Evolutionary conservation across 2,888 invertebrate species (phyloP), one percentile per base, ranked within the genome.

Genomic region (Acheta domesticus): DNA sequence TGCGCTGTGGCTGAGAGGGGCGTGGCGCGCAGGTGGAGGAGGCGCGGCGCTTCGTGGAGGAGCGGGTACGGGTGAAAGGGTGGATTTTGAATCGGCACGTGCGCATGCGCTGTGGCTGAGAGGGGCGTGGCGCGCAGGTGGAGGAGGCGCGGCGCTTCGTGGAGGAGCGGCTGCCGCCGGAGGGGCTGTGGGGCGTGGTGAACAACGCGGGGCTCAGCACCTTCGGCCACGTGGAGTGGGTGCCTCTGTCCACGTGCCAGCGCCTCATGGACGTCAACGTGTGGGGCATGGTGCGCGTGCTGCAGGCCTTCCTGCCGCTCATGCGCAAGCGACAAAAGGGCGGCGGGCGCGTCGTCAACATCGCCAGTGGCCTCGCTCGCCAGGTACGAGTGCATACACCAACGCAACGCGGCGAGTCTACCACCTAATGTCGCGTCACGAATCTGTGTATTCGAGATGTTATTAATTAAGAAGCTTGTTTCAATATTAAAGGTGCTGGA

Each of bases 191-290:
- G 88, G 87, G 86, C 12, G 79, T 89, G 3, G 86, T 89, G 12
- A 87, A 89, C 83, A 89, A 89, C 83, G 89, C 89, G 16, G 89
- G 88, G 0, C 84, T 89, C 20, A 86, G 87, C 80, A 85, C 85
- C 78, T 86, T 86, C 80, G 89, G 88, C 0, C 87, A 88, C 79
- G 86, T 88, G 79, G 89, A 89, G 81, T 88, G 89, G 86, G 85
- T 86, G 77, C 86, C 87, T 2, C 84, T 85, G 82, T 82, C 84
- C 0, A 85, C 86, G 82, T 84, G 84, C 78, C 82, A 84, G 48
- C 81, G 81, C 11, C 85, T 87, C 77, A 83, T 86, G 76, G 84
- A 84, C 49, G 87, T 89, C 19, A 90, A 90, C 83, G 84, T 87
- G 73, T 85, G 87, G 83, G 89, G 89, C 3, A 84, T 86, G 11